Evolutionary conservation across 1,140 invertebrate species (phyloP), one percentile per base, ranked within the genome.

Genomic region (Drosophila chauvacae): DNA sequence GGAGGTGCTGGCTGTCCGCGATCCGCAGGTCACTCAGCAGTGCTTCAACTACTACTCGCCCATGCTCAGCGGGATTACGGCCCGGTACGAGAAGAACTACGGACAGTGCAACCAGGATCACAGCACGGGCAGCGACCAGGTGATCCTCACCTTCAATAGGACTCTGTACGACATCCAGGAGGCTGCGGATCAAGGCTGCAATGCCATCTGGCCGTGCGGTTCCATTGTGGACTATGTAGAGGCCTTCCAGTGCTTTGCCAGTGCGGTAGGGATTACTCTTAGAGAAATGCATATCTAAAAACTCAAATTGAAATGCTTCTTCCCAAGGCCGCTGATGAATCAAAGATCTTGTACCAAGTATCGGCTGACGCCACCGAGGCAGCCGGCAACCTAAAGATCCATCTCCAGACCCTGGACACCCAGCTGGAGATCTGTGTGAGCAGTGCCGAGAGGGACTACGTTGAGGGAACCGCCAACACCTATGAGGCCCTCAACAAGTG

Each of bases 191-290:
- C 1, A 39, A 1, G 37, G 66, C 10, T 84, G 81, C 42, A 9
- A 3, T 1, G 10, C 33, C 10, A 44, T 85, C 7, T 30, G 9
- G 35, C 9, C 3, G 10, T 84, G 81, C 18, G 48, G 58, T 16
- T 41, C 63, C 28, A 59, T 77, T 41, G 73, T 69, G 18, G 60
- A 78, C 18, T 58, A 42, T 33, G 62, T 85, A 0, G 33, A 62
- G 56, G 63, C 66, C 4, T 85, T 84, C 16, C 69, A 81, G 44
- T 85, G 81, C 50, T 86, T 48, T 28, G 81, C 81, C 18, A 39
- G n/a, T 11, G 30, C 26, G 50, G 81, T 85, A 56, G 66, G 81
- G 73, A 65, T 10, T 3, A 10, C 18, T n/a, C 3, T 3, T n/a
- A 28, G 0, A 13, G n/a, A 45, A 3, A 20, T 13, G 6, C 18